A percentile compares a stretch with the other conserved stretches of the same genome.
These are phyloP conservation scores for Melanophora roralis DNA, from an alignment of 2,888 invertebrate species.

Conservation along the genomic window DNA sequence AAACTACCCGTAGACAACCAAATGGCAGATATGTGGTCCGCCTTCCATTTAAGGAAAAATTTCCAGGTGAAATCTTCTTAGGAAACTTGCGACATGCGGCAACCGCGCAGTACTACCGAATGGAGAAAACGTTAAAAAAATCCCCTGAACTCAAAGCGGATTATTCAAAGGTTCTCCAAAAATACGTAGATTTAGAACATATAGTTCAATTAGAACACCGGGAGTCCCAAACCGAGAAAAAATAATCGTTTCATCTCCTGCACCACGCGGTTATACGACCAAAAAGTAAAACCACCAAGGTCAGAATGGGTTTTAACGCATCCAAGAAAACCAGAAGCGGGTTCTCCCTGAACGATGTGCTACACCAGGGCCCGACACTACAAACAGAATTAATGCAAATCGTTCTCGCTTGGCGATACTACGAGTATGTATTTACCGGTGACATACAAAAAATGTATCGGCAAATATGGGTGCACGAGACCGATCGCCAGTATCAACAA, in stretches of 20 bases:
- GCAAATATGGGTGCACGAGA: background rate
- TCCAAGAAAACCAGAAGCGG: conserved; percentile 43
- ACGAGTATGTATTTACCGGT: too few species aligned
- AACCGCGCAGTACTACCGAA: background rate
- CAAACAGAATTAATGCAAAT: too few species aligned
- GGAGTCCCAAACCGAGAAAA: background rate
- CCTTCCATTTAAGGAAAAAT: conserved; percentile 10
- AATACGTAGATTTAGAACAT: background rate
- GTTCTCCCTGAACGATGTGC: conserved; percentile 39
- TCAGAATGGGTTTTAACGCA: conserved; percentile 61
- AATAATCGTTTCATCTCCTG: background rate
- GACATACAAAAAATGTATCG: too few species aligned
- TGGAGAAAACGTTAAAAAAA: conserved; percentile 3
- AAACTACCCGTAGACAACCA: background rate
- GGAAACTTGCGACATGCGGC: background rate
- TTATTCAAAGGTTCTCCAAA: background rate
- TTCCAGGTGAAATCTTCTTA: background rate
- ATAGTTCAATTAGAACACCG: background rate
- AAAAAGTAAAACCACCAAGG: conserved; percentile 46
- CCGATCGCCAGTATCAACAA: too few species aligned
- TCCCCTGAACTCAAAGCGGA: background rate
- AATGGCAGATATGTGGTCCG: conserved; percentile 18
- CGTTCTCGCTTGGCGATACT: too few species aligned
- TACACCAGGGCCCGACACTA: conserved; percentile 47
- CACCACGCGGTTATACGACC: conserved; percentile 57